A percentile compares a stretch with the other conserved stretches of the same genome.
phyloP scores from a whole-genome alignment of 1,140 invertebrate species.

The Hyposmocoma kahamanoa region DNA sequence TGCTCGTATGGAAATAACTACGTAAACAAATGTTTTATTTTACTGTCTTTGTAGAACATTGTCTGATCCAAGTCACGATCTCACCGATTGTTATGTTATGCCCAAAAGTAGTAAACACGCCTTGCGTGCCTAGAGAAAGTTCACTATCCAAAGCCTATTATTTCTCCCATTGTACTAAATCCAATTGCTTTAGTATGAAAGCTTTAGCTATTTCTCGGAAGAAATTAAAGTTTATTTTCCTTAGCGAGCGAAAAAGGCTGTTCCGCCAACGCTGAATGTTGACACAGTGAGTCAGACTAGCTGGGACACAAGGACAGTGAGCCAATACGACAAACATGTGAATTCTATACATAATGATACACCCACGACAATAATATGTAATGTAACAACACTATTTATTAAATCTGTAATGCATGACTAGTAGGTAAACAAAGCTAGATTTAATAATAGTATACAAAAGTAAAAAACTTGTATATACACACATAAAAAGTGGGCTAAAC shows the following conservation, averaged over 20 bases:
- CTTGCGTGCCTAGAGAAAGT: conserved; percentile 25
- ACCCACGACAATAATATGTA: conserved; percentile 22
- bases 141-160: conserved; percentile 12
- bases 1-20: too few species aligned
- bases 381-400: too few species aligned
- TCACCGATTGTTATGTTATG: conserved; percentile 24
- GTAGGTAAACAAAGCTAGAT: too few species aligned
- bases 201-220: conserved; percentile 1
- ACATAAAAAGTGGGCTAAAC: too few species aligned
- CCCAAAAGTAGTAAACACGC: conserved; percentile 19
- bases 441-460: too few species aligned
- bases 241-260: conserved; percentile 46
- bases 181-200: background rate
- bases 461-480: too few species aligned
- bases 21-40: too few species aligned
- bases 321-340: conserved; percentile 46
- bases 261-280: conserved; percentile 56
- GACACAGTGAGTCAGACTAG: conserved; percentile 60
- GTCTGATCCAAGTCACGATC: conserved; percentile 7
- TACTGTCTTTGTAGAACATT: conserved; percentile 8
- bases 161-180: background rate
- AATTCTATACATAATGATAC: conserved; percentile 47
- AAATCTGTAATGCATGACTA: too few species aligned
- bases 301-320: conserved; percentile 56
- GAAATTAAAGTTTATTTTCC: conserved; percentile 23